Percentiles rank a stretch among this genome's conserved stretches.
These are phyloP conservation scores for Philotrypesis tridentata DNA, from an alignment of 1,140 invertebrate species.

Conservation along the genomic window DNA sequence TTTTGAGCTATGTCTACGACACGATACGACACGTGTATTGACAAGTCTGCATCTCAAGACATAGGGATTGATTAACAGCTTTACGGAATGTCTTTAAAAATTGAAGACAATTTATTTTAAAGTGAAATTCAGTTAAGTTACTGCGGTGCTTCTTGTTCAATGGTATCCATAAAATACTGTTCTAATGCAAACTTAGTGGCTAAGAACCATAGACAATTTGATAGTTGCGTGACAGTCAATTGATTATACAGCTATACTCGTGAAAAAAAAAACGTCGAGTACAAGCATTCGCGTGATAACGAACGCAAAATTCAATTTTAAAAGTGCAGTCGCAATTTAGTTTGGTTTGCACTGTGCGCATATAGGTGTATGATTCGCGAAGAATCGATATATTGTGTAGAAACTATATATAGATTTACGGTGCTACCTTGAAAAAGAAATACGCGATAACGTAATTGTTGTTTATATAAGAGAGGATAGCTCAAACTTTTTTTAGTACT, in stretches of 20 bases:
- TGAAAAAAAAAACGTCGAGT: background rate
- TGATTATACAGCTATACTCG: slow-evolving; percentile 25
- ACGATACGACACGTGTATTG: no score
- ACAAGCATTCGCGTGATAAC: background rate
- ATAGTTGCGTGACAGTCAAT: slow-evolving; percentile 58
- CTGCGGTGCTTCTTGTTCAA: background rate
- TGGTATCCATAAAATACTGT: no score
- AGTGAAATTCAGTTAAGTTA: no score
- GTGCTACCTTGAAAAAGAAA: background rate
- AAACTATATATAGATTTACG: background rate
- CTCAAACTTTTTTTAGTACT: background rate
- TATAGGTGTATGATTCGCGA: slow-evolving; percentile 13
- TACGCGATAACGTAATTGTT: background rate
- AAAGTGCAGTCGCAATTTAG: no score
- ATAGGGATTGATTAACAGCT: no score
- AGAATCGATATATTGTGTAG: slow-evolving; percentile 17
- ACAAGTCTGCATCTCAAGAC: no score
- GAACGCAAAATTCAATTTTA: background rate
- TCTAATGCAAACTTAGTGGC: background rate
- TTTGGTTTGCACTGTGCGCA: no score
- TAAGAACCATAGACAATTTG: slow-evolving; percentile 68
- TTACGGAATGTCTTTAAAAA: no score
- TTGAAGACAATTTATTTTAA: no score
- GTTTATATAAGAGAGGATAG: background rate
- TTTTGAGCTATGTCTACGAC: no score